phyloP scores from a whole-genome alignment of 2,797 vertebrate species.

The Lagocephalus sceleratus region DNA sequence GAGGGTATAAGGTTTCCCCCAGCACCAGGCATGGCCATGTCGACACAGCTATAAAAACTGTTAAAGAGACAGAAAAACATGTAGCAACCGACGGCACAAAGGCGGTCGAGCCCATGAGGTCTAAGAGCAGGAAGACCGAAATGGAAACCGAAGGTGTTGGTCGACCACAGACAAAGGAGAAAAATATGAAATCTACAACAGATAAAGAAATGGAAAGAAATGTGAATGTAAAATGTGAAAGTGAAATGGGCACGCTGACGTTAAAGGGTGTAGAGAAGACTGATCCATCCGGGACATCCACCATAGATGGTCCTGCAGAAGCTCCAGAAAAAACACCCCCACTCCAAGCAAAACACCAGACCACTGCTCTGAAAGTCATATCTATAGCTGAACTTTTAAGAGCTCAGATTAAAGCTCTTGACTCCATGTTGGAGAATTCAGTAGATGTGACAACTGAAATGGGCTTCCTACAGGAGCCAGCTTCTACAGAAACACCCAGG shows the following conservation, averaged over 20 bases:
- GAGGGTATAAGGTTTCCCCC: slow-evolving; percentile 48
- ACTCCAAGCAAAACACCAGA: slow-evolving; percentile 25
- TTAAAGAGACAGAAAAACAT: slow-evolving; percentile 52
- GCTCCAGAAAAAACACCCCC: slow-evolving; percentile 9
- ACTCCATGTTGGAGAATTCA: slow-evolving; percentile 19
- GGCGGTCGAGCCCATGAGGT: slow-evolving; percentile 2
- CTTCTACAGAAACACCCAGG: slow-evolving; percentile 14
- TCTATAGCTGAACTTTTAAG: slow-evolving; percentile 64
- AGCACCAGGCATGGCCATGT: slow-evolving; percentile 38
- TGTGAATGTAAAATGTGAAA: slow-evolving; percentile 13
- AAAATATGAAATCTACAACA: slow-evolving; percentile 7
- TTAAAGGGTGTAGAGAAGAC: slow-evolving; percentile 13
- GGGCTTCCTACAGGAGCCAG: slow-evolving; percentile 10
- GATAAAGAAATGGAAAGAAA: slow-evolving; percentile 5
- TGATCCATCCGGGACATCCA: neutral
- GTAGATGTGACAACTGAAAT: slow-evolving; percentile 1
- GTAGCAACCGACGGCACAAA: slow-evolving; percentile 33
- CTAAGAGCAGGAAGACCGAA: slow-evolving; percentile 25
- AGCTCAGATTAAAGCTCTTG: slow-evolving; percentile 61
- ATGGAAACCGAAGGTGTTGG: slow-evolving; percentile 39
- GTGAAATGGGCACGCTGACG: slow-evolving; percentile 7
- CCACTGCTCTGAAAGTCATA: slow-evolving; percentile 47
- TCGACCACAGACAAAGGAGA: neutral
- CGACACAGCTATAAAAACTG: slow-evolving; percentile 54
- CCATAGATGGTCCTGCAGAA: slow-evolving; percentile 13